A percentile compares a stretch with the other conserved stretches of the same genome.
Evolutionary conservation across 2,113 vertebrate species (phyloP).

Genomic region (Rhabdomys dilectus): DNA sequence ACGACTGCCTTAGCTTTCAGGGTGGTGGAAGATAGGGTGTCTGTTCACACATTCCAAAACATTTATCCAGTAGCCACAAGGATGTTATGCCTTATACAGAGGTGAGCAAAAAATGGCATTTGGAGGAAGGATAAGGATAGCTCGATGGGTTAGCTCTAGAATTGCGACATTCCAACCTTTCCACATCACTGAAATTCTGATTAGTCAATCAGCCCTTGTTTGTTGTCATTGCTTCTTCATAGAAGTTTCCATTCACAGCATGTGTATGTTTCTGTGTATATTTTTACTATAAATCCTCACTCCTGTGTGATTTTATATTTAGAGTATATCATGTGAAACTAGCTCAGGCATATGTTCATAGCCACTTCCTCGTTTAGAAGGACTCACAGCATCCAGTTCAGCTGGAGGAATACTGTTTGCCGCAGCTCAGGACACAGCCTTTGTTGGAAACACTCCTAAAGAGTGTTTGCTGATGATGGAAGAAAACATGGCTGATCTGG

Average conservation of each 20-base stretch:
- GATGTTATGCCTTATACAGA: not conserved
- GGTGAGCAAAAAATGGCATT: not conserved
- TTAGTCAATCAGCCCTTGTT: not conserved
- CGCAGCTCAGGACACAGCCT: not conserved
- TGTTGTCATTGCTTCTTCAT: not conserved
- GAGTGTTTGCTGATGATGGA: not conserved
- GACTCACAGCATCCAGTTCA: not conserved
- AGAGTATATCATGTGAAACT: not conserved
- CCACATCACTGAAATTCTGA: not conserved
- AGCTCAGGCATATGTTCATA: not conserved
- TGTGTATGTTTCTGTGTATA: not conserved
- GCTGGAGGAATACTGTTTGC: not conserved
- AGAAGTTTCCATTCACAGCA: not conserved
- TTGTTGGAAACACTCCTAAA: not conserved
- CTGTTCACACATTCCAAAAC: not conserved
- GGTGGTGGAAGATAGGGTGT: not conserved
- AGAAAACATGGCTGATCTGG: not conserved
- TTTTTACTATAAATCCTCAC: not conserved
- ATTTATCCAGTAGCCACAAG: not conserved
- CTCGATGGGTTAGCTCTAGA: not conserved
- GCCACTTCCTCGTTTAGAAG: not conserved
- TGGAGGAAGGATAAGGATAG: not conserved
- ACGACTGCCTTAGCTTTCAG: not conserved
- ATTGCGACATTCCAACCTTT: not conserved
- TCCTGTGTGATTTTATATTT: not conserved